Percentiles rank a stretch among this genome's conserved stretches.
Evolutionary conservation across 2,113 vertebrate genomes (phyloP).

Genomic region (Seriola rivoliana): DNA sequence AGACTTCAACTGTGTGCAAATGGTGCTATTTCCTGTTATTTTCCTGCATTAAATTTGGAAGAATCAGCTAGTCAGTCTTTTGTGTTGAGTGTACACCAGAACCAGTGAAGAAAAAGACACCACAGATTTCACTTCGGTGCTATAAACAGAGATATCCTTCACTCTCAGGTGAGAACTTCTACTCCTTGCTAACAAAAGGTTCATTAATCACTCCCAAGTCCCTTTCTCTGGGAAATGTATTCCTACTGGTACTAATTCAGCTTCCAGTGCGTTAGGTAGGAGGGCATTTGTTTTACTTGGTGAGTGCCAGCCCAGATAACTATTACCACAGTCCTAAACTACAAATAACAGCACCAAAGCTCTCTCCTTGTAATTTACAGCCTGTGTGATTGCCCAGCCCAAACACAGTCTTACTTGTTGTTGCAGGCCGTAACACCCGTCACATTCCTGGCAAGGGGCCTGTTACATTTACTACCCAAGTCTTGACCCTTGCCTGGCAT

Average conservation of each 20-base stretch:
- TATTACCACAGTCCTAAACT: constrained; percentile 7
- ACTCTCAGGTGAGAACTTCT: background rate
- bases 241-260: background rate
- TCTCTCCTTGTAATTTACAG: constrained; percentile 40
- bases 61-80: background rate
- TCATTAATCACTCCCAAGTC: background rate
- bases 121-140: no score
- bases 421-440: constrained; percentile 41
- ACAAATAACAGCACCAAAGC: constrained; percentile 35
- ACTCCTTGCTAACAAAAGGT: background rate
- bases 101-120: no score
- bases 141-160: background rate
- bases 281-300: background rate
- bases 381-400: background rate
- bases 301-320: background rate
- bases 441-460: constrained; percentile 62
- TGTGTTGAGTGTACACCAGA: background rate
- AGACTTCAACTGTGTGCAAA: background rate
- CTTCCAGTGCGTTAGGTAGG: background rate
- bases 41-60: background rate
- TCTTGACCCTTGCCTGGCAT: constrained; percentile 12
- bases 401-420: constrained; percentile 53
- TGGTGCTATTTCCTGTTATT: background rate
- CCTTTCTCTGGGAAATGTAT: background rate
- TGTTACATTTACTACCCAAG: constrained; percentile 6